Conservation (phyloP, 2,797 vertebrate species). For the Lepus townsendii region DNA sequence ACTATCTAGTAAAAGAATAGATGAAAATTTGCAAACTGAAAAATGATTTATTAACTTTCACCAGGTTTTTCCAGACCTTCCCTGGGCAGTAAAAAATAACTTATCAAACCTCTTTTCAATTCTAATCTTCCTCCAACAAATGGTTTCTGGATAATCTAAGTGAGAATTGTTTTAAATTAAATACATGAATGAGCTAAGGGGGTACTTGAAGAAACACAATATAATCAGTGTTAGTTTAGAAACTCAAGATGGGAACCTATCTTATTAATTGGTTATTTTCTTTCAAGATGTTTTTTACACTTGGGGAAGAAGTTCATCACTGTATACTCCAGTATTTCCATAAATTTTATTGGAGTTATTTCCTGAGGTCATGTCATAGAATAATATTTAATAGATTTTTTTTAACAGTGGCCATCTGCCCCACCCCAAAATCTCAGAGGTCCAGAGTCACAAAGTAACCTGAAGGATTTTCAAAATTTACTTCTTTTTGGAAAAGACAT, state of each 20-base stretch:
- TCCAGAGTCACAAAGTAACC: slow-evolving; percentile 11
- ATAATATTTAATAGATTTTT: slow-evolving; percentile 59
- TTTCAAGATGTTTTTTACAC: slow-evolving; percentile 47
- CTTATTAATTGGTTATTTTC: slow-evolving; percentile 71
- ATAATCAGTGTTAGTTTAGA: slow-evolving; percentile 67
- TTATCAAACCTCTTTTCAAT: slow-evolving; percentile 68
- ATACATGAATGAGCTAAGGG: slow-evolving; percentile 55
- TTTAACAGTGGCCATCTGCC: slow-evolving; percentile 15
- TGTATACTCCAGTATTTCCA: slow-evolving; percentile 8
- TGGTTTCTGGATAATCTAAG: background rate
- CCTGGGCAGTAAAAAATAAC: slow-evolving; percentile 60
- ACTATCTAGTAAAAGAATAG: slow-evolving; percentile 43
- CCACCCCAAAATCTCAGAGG: background rate
- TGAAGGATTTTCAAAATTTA: background rate
- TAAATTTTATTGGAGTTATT: slow-evolving; percentile 43
- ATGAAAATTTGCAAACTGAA: slow-evolving; percentile 53
- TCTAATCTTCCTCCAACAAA: slow-evolving; percentile 53
- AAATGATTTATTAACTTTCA: slow-evolving; percentile 57
- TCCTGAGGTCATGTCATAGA: slow-evolving; percentile 26
- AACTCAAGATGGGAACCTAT: slow-evolving; percentile 29
- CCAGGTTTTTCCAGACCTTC: background rate
- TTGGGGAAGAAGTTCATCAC: slow-evolving; percentile 19
- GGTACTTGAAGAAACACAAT: slow-evolving; percentile 47
- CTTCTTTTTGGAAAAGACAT: background rate
- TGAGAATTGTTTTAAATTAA: slow-evolving; percentile 71